These are phyloP conservation scores for Apodemus sylvaticus DNA, from an alignment of 2,113 vertebrate species.

Conservation along the genomic window DNA sequence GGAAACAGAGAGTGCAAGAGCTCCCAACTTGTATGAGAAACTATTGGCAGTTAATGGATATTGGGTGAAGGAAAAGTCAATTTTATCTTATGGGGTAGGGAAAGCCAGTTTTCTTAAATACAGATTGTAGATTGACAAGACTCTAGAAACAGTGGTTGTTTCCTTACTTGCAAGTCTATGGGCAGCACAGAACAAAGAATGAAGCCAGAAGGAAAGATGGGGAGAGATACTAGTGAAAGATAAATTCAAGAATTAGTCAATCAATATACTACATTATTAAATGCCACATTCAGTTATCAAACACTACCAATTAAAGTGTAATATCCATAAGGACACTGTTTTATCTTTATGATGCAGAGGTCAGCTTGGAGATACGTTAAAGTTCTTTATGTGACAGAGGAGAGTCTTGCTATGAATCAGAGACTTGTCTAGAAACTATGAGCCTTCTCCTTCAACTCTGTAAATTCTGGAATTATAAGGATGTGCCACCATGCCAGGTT, in stretches of 20 bases:
- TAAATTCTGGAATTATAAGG: not conserved
- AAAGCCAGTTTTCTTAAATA: not conserved
- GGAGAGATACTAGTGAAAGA: not conserved
- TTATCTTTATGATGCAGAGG: not conserved
- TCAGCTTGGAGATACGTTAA: not conserved
- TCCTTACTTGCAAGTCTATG: not conserved
- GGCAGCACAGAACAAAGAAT: not conserved
- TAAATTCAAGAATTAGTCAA: not conserved
- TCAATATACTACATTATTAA: not conserved
- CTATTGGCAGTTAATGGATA: no score
- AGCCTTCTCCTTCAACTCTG: fast-evolving
- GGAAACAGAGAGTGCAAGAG: not conserved
- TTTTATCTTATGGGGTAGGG: not conserved
- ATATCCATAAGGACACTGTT: not conserved
- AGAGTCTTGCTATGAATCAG: not conserved
- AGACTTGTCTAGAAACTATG: not conserved
- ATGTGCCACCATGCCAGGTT: no score
- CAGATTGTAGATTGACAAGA: not conserved
- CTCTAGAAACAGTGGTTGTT: not conserved
- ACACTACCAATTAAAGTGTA: not conserved
- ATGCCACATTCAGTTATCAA: not conserved
- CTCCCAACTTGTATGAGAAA: not conserved
- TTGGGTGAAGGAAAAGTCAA: no score
- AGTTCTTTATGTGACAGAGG: not conserved
- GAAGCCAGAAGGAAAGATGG: not conserved